Evolutionary conservation across 2,113 vertebrate genomes (phyloP).

Genomic region (Dolichallabes microphthalmus): DNA sequence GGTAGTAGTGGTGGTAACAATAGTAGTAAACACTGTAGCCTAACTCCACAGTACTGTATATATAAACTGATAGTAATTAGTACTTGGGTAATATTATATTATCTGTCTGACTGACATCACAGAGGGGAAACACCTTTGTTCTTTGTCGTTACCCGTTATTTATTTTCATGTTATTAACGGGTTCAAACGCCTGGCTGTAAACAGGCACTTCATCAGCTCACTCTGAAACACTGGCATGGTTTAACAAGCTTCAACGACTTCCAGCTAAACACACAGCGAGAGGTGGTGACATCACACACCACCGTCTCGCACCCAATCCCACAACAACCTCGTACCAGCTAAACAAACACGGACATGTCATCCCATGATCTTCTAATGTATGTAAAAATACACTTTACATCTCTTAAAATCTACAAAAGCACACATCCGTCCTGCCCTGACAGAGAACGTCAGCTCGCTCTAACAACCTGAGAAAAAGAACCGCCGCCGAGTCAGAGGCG

Average conservation of each 20-base stretch:
- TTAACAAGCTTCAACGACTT: slow-evolving; percentile 39
- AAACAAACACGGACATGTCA: background rate
- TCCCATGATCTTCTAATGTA: background rate
- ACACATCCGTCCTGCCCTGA: background rate
- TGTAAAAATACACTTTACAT: background rate
- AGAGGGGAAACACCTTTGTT: slow-evolving; percentile 38
- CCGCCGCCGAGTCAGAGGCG: slow-evolving; percentile 38
- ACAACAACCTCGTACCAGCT: background rate
- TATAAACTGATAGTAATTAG: no score
- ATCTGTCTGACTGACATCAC: background rate
- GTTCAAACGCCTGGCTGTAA: slow-evolving; percentile 71
- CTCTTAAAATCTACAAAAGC: background rate
- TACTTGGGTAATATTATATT: background rate
- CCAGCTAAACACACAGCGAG: slow-evolving; percentile 28
- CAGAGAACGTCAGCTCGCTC: background rate
- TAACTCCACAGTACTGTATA: no score
- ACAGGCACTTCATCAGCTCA: slow-evolving; percentile 72
- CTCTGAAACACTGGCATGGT: slow-evolving; percentile 30
- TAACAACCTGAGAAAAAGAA: background rate
- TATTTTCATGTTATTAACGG: slow-evolving; percentile 62
- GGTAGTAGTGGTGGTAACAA: background rate
- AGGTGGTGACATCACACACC: slow-evolving; percentile 4
- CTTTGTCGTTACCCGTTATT: slow-evolving; percentile 44
- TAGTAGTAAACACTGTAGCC: no score
- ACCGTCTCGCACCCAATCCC: background rate